Evolutionary conservation across 2,888 invertebrate genomes (phyloP), one percentile per base, ranked within the genome.

Genomic region (Drosophila algonquin): DNA sequence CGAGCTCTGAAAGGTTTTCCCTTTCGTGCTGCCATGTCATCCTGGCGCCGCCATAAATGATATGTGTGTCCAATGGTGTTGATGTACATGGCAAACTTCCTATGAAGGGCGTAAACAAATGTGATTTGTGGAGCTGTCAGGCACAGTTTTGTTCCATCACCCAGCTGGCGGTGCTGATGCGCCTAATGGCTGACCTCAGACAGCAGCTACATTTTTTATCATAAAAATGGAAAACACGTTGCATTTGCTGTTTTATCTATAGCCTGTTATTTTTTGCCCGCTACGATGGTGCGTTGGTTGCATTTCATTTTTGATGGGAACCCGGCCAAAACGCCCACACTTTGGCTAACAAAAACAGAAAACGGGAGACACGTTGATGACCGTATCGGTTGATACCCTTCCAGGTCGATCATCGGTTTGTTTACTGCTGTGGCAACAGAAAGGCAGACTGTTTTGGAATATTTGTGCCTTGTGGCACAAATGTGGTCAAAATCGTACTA

Each of bases 211-310:
- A 50, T 50, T 51, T 10, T 40, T 30, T 48, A 50, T 51, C 54
- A 56, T 30, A 48, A 68, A 30, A 30, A n/a, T 8, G 1, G 21
- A 59, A 48, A 30, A 16, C 27, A 44, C 30, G 18, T 30, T 18
- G 53, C 44, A n/a, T 14, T 9, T n/a, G 12, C 14, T 16, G 32
- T 16, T 44, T 32, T 50, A 54, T 65, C 44, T 55, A 51, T 24
- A 35, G 69, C 48, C 54, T 55, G 50, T 18, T 68, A 50, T 68
- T 50, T 55, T 44, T 55, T 69, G 68, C 46, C 45, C 30, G 7
- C 27, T 1, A 27, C 27, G 1, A 27, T 27, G 30, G 30, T 24
- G 24, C 46, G 67, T 57, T 35, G 67, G 67, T 0, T 40, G 67
- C 52, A 58, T 16, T 53, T 32, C 54, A 44, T 45, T 68, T 68